These are phyloP conservation scores for Prorops nasuta DNA, from an alignment of 1,140 invertebrate species.

Conservation along the genomic window DNA sequence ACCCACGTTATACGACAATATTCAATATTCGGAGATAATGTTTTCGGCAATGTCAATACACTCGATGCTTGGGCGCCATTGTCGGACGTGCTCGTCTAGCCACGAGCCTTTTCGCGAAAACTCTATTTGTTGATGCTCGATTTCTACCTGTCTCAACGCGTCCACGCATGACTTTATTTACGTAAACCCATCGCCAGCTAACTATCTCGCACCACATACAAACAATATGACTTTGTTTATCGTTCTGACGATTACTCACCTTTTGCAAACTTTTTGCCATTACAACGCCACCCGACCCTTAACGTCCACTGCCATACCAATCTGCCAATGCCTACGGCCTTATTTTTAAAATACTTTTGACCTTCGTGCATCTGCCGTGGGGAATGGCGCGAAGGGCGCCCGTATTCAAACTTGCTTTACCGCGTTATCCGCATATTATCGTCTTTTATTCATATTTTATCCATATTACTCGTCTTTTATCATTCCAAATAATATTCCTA, in stretches of 20 bases:
- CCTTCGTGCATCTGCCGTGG: constrained; percentile 54
- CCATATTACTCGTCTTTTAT: background rate
- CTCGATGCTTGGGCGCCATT: constrained; percentile 48
- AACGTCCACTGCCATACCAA: constrained; percentile 57
- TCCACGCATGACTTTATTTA: constrained; percentile 23
- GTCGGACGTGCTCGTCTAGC: constrained; percentile 37
- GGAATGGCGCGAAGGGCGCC: constrained; percentile 43
- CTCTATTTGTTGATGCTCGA: constrained; percentile 34
- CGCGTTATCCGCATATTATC: constrained; percentile 28
- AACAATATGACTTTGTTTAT: constrained; percentile 28
- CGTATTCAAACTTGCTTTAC: constrained; percentile 34
- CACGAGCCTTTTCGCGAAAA: constrained; percentile 34
- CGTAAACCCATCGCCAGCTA: constrained; percentile 15
- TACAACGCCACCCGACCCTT: constrained; percentile 60
- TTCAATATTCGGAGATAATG: constrained; percentile 37
- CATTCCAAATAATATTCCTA: background rate
- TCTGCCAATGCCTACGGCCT: constrained; percentile 54
- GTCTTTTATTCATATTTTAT: too few species aligned
- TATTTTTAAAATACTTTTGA: constrained; percentile 59
- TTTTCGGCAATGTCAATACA: constrained; percentile 48
- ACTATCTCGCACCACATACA: constrained; percentile 14
- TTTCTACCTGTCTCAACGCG: constrained; percentile 27
- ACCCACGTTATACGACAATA: constrained; percentile 37
- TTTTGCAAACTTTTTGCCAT: constrained; percentile 59
- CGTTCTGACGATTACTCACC: constrained; percentile 50